Percentiles rank a stretch among this genome's conserved stretches.
phyloP scores from a whole-genome alignment of 2,113 vertebrate species.

The Bubo bubo region DNA sequence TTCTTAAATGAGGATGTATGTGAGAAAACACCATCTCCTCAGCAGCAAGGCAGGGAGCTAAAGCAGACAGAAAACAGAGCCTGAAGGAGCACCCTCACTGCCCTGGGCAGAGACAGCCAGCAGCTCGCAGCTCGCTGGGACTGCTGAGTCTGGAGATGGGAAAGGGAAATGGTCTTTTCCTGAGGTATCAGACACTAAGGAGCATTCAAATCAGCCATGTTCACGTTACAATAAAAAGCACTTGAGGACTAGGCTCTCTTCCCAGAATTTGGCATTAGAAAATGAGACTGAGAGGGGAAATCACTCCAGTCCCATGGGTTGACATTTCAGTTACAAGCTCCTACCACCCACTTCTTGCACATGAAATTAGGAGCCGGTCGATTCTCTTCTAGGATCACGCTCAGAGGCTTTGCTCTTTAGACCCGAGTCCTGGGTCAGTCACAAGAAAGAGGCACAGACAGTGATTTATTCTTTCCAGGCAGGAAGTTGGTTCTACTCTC shows the following conservation, averaged over 20 bases:
- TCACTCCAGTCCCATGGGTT: neutral
- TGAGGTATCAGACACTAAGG: neutral
- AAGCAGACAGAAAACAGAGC: neutral
- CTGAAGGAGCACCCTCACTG: neutral
- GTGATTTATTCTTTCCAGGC: neutral
- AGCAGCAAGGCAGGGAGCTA: neutral
- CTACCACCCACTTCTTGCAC: neutral
- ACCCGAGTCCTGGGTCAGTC: neutral
- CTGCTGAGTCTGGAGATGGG: rapidly evolving
- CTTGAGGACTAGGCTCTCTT: neutral
- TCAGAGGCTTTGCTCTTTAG: neutral
- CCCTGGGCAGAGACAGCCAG: neutral
- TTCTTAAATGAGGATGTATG: neutral
- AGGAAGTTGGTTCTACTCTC: neutral
- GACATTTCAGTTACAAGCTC: neutral
- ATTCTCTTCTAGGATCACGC: neutral
- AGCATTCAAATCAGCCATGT: rapidly evolving
- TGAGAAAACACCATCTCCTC: neutral
- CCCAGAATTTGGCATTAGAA: neutral
- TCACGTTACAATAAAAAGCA: neutral
- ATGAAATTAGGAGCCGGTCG: neutral
- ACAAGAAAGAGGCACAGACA: neutral
- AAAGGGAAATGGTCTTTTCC: neutral
- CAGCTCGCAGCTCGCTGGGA: neutral
- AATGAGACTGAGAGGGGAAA: neutral